These are phyloP conservation scores for Ctenicera cuprea DNA, from an alignment of 2,888 invertebrate genomes.

Conservation along the genomic window DNA sequence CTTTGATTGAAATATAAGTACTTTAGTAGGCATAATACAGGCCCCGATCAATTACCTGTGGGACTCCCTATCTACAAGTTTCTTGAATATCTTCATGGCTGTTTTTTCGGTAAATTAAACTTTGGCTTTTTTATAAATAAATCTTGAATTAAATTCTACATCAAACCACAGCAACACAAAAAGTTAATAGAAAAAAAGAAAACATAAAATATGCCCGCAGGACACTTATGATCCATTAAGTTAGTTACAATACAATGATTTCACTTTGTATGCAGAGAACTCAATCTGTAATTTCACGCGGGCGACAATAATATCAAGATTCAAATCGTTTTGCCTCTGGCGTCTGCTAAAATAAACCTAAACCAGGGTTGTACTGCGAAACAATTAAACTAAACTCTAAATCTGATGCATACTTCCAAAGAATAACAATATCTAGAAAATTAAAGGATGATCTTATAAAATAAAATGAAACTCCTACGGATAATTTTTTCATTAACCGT, in stretches of 20 bases:
- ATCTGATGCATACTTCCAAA: too few species aligned
- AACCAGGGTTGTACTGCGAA: conserved; percentile 26
- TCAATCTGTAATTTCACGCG: conserved; percentile 70
- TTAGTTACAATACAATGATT: conserved; percentile 67
- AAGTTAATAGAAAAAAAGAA: conserved; percentile 17
- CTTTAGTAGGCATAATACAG: too few species aligned
- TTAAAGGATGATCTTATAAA: neutral
- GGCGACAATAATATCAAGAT: conserved; percentile 71
- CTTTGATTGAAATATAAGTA: too few species aligned
- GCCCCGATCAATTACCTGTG: neutral
- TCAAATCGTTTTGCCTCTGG: conserved; percentile 68
- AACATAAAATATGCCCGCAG: conserved; percentile 24
- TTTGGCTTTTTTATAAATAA: too few species aligned
- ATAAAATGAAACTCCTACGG: neutral
- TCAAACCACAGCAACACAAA: neutral
- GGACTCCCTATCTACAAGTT: neutral
- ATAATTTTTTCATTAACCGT: conserved; percentile 10
- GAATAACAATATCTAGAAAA: neutral
- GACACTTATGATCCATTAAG: conserved; percentile 65
- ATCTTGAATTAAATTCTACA: neutral
- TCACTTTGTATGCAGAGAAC: conserved; percentile 69
- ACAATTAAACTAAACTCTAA: neutral
- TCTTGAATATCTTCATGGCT: too few species aligned
- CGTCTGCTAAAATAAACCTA: conserved; percentile 36
- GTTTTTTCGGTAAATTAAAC: too few species aligned